Base-by-base conservation (phyloP, 1,140 invertebrate genomes). In the Homarus americanus region DNA sequence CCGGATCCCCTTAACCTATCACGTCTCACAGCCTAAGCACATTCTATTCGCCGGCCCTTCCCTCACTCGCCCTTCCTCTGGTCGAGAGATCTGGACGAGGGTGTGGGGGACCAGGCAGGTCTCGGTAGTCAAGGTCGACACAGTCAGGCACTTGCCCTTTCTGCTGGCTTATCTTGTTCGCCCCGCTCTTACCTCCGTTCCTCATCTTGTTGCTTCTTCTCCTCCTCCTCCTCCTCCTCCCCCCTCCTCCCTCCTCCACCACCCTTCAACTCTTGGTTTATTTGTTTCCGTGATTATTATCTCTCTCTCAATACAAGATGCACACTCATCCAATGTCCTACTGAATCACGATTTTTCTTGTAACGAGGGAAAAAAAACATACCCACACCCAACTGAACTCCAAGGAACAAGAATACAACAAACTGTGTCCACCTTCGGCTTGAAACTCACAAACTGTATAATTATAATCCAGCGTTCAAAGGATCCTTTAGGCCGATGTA, bases 121-220 rank as follows among this genome's bases (percentile, higher is more conserved):
- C 79, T 58, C n/a, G 36, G 15, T 41, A 41, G n/a, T 82, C 79
- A 82, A 82, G 79, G 79, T 63, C 79, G 79, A 53, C 20, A 32
- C 28, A 63, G 53, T 82, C 79, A 82, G 79, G 49, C 32, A 66
- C 79, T 82, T 82, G 53, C 49, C 49, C 44, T 82, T 63, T 82
- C 79, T 63, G 79, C 28, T 63, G 41, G 15, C 78, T 80, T 40
- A 28, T 40, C 38, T 34, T 53, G 41, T 17, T 40, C 36, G 20
- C 44, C 38, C 36, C 28, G n/a, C 24, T 78, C 76, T 24, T 76
- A 9, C 12, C 73, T n/a, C 40, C 15, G 20, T 76, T 17, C 40
- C 34, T 76, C 36, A 15, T 34, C 72, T 75, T 20, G n/a, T n/a
- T 34, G 5, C n/a, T 44, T 40, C 24, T 40, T 41, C 36, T 76